Evolutionary conservation across 2,113 vertebrate genomes (phyloP), one percentile per base, ranked within the genome.

Genomic region (Pogonocichla stellata): DNA sequence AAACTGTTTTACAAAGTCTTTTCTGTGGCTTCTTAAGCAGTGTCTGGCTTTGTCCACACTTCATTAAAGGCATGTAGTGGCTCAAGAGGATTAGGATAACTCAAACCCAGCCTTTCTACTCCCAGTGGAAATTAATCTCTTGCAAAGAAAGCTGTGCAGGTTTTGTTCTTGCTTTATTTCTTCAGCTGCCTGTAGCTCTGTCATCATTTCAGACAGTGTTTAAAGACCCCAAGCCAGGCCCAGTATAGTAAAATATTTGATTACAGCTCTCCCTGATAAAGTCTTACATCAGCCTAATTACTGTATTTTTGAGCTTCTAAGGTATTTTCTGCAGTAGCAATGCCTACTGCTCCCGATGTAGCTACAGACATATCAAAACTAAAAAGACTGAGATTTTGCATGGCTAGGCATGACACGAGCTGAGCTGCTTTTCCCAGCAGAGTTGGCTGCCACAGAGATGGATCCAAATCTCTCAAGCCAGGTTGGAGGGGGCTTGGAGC

Each of bases 1-100:
- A 53, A 90, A 84, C 12, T 66, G 40, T 80, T 94, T 89, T 80
- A 89, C 17, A 40, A 74, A 80, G 38, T 25, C 51, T 86, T 88
- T 93, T 72, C 74, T 90, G 42, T 81, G 94, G 56, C 72, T 89
- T 91, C 65, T 74, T 95, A 85, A 94, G 71, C n/a, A 33, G 58
- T 90, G 42, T 31, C 71, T 96, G 79, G 42, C 79, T 95, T 89
- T 94, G 93, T 87, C 89, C 93, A 73, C 50, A 77, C 67, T 90
- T 96, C 90, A 94, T 96, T 94, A 93, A 94, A 88, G 79, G 58
- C 85, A 73, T 91, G 79, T 83, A 80, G 81, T 86, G 43, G 85
- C 90, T 95, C 90, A 92, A 83, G 88, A 95, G 90, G 88, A 96
- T 95, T 94, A 95, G 88, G 84, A 77, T 90, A 91, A 94, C 87